These are phyloP conservation scores for Cephonodes hylas DNA, from an alignment of 2,888 invertebrate species.

Conservation along the genomic window DNA sequence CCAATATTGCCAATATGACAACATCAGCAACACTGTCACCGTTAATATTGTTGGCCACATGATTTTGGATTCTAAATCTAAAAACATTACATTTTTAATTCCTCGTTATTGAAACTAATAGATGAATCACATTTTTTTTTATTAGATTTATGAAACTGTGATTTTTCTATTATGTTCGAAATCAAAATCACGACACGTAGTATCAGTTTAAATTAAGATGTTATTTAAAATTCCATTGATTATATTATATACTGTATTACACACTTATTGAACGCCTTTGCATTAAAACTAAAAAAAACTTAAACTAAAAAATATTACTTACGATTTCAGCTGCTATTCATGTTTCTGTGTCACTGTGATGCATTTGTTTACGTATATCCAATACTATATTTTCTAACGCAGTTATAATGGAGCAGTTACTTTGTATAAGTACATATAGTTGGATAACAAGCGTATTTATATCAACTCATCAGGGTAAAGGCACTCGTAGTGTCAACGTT, in stretches of 20 bases:
- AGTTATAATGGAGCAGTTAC: neutral
- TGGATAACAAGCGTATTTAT: neutral
- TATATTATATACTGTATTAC: no score
- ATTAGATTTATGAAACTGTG: no score
- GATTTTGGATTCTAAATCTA: conserved; percentile 22
- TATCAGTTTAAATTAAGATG: no score
- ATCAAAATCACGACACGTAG: no score
- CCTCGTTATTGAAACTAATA: neutral
- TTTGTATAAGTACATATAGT: neutral
- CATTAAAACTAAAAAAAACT: no score
- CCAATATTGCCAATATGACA: conserved; percentile 53
- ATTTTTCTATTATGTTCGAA: no score
- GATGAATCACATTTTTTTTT: no score
- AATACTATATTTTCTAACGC: neutral
- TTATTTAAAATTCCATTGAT: no score
- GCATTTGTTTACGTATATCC: neutral
- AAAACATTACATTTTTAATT: neutral
- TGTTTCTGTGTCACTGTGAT: neutral
- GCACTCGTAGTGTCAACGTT: neutral
- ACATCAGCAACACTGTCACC: conserved; percentile 12
- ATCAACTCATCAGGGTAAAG: neutral
- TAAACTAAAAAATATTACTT: neutral
- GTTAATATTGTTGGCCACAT: conserved; percentile 17
- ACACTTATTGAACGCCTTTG: no score
- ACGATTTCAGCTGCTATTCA: neutral